Base-by-base conservation (phyloP, 2,797 vertebrate species). In the Decapterus maruadsi region DNA sequence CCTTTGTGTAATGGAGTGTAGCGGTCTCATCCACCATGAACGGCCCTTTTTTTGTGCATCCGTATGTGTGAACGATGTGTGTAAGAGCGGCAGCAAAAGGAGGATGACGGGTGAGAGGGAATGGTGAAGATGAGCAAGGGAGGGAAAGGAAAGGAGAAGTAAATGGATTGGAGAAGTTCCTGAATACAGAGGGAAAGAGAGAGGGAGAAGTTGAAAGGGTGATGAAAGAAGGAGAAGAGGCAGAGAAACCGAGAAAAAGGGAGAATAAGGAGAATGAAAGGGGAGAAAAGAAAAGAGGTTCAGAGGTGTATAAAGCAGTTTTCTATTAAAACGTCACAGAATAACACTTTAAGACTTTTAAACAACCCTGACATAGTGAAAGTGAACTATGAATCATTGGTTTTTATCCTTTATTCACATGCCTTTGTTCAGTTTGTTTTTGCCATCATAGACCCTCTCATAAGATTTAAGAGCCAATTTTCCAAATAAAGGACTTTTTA, bases 281-380 rank as follows among this genome's bases (percentile, higher is more conserved):
- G 19, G 16, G n/a, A 59, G 42, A 60, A 58, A 68, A 68, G 48
- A 59, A n/a, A 29, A 61, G 9, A 48, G 38, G 55, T 58, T 67
- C 42, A 69, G n/a, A 65, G 29, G 29, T 54, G 46, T 59, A 34
- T 57, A 55, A 51, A 38, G 16, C 31, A 67, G 29, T 50, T 75
- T 20, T 13, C 22, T 16, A 29, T 26, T 13, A 14, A n/a, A 58
- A 36, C 4, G 42, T 9, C 1, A 67, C 17, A 58, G 51, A 67
- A 63, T 36, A n/a, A 13, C 45, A 36, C 19, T 1, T 68, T 66
- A 8, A 61, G 45, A 61, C 22, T 40, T 34, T 67, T 65, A 53
- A 74, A 63, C 42, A 79, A 69, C 29, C 36, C 10, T 20, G 64
- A 51, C 26, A 36, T 61, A 3, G 1, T 2, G 10, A 38, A 38